phyloP scores from a whole-genome alignment of 1,140 invertebrate species.

The Atta texana region DNA sequence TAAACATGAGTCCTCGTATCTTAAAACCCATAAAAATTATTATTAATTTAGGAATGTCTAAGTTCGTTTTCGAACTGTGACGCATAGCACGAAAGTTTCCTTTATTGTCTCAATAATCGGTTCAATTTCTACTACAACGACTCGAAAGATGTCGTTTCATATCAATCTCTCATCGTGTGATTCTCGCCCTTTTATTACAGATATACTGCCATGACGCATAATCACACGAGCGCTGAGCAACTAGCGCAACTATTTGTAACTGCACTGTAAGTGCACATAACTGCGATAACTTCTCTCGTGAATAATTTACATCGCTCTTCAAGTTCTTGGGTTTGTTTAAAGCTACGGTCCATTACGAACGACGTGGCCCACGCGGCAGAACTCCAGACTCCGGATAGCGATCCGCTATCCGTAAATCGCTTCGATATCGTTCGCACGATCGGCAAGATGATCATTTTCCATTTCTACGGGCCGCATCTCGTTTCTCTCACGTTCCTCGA shows the following conservation, averaged over 20 bases:
- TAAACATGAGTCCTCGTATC: no score
- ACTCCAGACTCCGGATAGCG: slow-evolving; percentile 23
- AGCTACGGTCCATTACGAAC: slow-evolving; percentile 34
- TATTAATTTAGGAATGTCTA: neutral
- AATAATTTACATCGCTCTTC: slow-evolving; percentile 26
- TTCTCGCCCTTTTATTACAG: slow-evolving; percentile 11
- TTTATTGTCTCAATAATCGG: neutral
- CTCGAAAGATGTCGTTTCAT: neutral
- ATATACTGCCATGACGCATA: neutral
- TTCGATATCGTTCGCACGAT: slow-evolving; percentile 70
- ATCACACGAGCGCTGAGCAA: neutral
- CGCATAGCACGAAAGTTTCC: neutral
- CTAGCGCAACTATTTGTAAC: slow-evolving; percentile 11
- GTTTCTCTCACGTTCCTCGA: slow-evolving; percentile 11
- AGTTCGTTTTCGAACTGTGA: neutral
- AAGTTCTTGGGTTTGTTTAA: neutral
- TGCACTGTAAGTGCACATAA: neutral
- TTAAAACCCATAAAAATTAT: neutral
- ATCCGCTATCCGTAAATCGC: slow-evolving; percentile 63
- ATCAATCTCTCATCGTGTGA: slow-evolving; percentile 16
- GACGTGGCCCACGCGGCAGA: slow-evolving; percentile 31
- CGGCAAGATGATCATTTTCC: slow-evolving; percentile 67
- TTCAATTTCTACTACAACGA: neutral
- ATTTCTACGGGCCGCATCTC: slow-evolving; percentile 44
- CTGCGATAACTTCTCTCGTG: slow-evolving; percentile 33